phyloP scores from a whole-genome alignment of 2,113 vertebrate species.

The Hydropotes inermis region DNA sequence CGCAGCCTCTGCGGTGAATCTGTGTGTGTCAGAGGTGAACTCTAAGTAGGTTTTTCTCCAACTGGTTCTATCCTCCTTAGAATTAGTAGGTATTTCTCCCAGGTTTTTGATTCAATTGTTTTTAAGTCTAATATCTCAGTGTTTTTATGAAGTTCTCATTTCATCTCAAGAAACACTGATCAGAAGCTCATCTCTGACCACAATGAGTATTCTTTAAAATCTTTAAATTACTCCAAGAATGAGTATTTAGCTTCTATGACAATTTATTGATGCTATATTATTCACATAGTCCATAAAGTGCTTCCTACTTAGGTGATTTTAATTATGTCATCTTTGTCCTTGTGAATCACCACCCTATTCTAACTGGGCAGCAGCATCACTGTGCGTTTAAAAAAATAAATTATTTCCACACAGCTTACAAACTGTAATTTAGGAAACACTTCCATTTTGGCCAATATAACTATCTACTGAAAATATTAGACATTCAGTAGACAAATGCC shows the following conservation, averaged over 20 bases:
- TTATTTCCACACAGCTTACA: background rate
- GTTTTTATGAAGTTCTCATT: background rate
- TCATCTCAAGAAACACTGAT: background rate
- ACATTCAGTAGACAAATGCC: background rate
- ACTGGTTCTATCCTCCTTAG: background rate
- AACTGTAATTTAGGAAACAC: background rate
- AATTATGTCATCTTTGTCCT: background rate
- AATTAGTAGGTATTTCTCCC: background rate
- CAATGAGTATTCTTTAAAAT: background rate
- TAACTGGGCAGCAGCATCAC: background rate
- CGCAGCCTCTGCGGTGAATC: background rate
- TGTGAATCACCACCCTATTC: background rate
- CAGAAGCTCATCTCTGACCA: background rate
- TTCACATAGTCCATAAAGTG: background rate
- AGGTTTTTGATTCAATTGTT: background rate
- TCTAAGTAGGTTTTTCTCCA: background rate
- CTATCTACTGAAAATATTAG: background rate
- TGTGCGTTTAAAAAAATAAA: background rate
- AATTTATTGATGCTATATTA: background rate
- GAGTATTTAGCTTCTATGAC: background rate
- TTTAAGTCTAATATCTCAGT: background rate
- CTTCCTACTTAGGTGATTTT: background rate
- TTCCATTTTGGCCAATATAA: background rate
- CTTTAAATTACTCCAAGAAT: background rate
- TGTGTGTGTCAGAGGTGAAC: background rate